These are phyloP conservation scores for Augochlorella aurata DNA, from an alignment of 2,888 invertebrate genomes.

Conservation along the genomic window DNA sequence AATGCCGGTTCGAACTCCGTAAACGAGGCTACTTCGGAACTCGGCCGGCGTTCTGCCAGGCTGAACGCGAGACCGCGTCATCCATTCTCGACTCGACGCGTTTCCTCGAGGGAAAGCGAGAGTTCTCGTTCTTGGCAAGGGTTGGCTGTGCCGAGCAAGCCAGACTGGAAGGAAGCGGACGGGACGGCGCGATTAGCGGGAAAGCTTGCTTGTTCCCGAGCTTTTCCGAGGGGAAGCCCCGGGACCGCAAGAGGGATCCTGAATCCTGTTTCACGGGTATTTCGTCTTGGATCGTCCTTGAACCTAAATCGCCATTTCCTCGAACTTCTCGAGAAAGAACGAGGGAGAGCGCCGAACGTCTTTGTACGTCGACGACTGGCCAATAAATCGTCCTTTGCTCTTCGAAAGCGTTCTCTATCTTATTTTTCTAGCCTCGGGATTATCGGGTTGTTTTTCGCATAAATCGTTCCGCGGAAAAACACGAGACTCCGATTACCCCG, in stretches of 20 bases:
- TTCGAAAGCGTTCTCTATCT: background rate
- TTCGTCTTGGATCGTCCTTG: slow-evolving; percentile 17
- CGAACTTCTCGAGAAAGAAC: background rate
- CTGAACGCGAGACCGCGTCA: slow-evolving; percentile 70
- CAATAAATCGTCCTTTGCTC: slow-evolving; percentile 5
- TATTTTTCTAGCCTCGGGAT: slow-evolving; percentile 1
- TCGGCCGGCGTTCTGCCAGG: slow-evolving; percentile 61
- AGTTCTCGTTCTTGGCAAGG: slow-evolving; percentile 19
- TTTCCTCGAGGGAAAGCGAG: slow-evolving; percentile 53
- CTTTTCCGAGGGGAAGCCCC: slow-evolving; percentile 38
- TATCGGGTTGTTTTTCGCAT: slow-evolving; percentile 24
- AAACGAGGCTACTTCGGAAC: slow-evolving; percentile 74
- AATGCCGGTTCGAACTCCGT: slow-evolving; percentile 73
- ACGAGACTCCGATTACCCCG: background rate
- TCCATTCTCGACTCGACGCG: slow-evolving; percentile 70
- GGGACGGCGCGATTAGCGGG: slow-evolving; percentile 53
- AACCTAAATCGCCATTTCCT: slow-evolving; percentile 11
- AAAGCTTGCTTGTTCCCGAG: slow-evolving; percentile 44
- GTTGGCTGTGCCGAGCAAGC: background rate
- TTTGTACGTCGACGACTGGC: background rate
- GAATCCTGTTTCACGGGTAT: slow-evolving; percentile 43
- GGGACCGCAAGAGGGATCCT: slow-evolving; percentile 34
- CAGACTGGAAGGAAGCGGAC: slow-evolving; percentile 16
- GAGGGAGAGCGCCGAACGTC: background rate
- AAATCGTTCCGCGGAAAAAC: slow-evolving; percentile 36